These are phyloP conservation scores for Ptyas mucosa DNA, from an alignment of 2,113 vertebrate genomes.

Conservation along the genomic window DNA sequence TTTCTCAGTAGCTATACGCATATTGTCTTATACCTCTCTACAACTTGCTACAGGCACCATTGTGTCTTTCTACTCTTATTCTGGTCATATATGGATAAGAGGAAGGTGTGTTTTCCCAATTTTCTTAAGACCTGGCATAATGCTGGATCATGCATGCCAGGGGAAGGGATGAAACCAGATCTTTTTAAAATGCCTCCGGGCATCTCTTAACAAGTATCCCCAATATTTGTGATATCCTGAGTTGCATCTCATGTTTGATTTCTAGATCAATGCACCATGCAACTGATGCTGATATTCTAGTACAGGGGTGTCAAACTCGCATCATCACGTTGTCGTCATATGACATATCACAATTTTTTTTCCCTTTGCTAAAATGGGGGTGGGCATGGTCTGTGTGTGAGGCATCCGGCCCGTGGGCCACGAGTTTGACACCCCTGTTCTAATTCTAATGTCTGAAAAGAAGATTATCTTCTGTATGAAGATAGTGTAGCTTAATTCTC, in stretches of 20 bases:
- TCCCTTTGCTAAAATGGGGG: too few relatives aligned
- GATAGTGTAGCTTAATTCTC: conserved; percentile 56
- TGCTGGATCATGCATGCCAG: background rate
- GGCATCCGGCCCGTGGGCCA: too few relatives aligned
- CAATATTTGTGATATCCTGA: background rate
- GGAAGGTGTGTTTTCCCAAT: too few relatives aligned
- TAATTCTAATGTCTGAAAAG: conserved; percentile 37
- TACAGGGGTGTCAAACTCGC: background rate
- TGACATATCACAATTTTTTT: too few relatives aligned
- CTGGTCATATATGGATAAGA: background rate
- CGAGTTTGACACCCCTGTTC: background rate
- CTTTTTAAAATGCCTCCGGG: background rate
- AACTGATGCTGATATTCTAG: conserved; percentile 47
- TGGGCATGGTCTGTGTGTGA: too few relatives aligned
- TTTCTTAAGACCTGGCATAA: background rate
- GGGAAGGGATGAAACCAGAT: background rate
- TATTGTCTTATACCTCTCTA: background rate
- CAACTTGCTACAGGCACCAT: background rate
- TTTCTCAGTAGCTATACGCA: background rate
- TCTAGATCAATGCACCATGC: conserved; percentile 1
- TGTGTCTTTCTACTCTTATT: background rate
- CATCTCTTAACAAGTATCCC: background rate
- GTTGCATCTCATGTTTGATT: conserved; percentile 21
- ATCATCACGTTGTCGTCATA: too few relatives aligned
- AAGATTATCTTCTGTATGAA: conserved; percentile 44